phyloP scores from a whole-genome alignment of 2,888 invertebrate species.

The Leucania comma region DNA sequence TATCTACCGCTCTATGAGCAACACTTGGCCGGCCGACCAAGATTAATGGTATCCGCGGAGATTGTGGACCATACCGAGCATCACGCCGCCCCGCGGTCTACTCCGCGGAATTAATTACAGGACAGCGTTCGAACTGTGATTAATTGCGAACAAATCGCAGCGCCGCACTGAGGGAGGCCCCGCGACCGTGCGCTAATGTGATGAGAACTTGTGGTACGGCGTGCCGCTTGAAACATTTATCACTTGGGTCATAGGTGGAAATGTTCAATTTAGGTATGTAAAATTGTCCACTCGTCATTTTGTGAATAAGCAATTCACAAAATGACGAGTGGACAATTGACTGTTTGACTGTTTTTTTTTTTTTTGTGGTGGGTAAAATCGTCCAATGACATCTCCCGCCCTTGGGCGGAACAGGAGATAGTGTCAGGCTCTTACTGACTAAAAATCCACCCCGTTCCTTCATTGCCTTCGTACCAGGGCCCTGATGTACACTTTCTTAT shows the following conservation, averaged over 20 bases:
- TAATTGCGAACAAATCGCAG: constrained; percentile 63
- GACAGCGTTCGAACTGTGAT: constrained; percentile 62
- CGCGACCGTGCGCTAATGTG: background rate
- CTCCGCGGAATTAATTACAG: constrained; percentile 63
- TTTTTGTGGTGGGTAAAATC: too few species aligned
- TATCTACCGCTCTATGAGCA: constrained; percentile 42
- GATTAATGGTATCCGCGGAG: constrained; percentile 63
- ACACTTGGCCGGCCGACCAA: constrained; percentile 55
- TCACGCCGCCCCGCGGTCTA: constrained; percentile 38
- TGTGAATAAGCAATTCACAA: too few species aligned
- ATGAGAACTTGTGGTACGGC: constrained; percentile 9
- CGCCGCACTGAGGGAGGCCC: background rate
- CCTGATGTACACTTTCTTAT: too few species aligned
- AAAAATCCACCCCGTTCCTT: too few species aligned
- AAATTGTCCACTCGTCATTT: background rate
- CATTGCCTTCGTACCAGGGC: too few species aligned
- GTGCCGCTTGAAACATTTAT: constrained; percentile 2
- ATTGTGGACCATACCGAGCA: constrained; percentile 53
- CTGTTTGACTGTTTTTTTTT: too few species aligned
- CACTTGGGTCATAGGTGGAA: background rate
- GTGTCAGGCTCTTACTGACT: too few species aligned
- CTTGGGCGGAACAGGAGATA: too few species aligned
- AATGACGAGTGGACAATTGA: too few species aligned
- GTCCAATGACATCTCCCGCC: too few species aligned
- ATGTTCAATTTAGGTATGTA: background rate